These are phyloP conservation scores for Boleophthalmus pectinirostris DNA, from an alignment of 2,113 vertebrate genomes.

Conservation along the genomic window DNA sequence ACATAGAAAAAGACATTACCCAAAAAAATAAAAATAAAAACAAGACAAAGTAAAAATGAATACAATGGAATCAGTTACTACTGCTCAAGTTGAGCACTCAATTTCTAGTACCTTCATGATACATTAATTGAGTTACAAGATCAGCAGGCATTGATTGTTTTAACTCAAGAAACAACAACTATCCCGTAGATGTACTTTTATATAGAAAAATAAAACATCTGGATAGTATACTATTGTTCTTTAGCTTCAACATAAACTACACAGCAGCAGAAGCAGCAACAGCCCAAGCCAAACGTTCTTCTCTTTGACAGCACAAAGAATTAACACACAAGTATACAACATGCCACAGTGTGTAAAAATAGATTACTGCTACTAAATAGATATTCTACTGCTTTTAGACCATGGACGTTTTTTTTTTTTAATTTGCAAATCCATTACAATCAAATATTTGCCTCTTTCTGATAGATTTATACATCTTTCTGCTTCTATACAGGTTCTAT, in stretches of 20 bases:
- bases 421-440: slow-evolving; percentile 60
- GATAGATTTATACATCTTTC: slow-evolving; percentile 66
- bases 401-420: slow-evolving; percentile 71
- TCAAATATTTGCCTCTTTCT: slow-evolving; percentile 57
- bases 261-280: slow-evolving; percentile 59
- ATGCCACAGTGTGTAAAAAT: slow-evolving; percentile 73
- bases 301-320: slow-evolving; percentile 59
- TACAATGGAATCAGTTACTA: slow-evolving; percentile 27
- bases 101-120: slow-evolving; percentile 20
- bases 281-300: slow-evolving; percentile 43
- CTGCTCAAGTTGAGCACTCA: slow-evolving; percentile 34
- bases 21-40: slow-evolving; percentile 23
- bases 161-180: slow-evolving; percentile 39
- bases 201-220: slow-evolving; percentile 75
- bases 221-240: slow-evolving; percentile 53
- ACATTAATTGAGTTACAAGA: slow-evolving; percentile 42
- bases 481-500: slow-evolving; percentile 70
- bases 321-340: slow-evolving; percentile 54
- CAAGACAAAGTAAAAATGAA: slow-evolving; percentile 7
- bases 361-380: slow-evolving; percentile 64
- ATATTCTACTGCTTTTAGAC: slow-evolving; percentile 57
- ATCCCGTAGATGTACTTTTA: slow-evolving; percentile 37
- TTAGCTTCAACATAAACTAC: slow-evolving; percentile 53
- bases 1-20: slow-evolving; percentile 35
- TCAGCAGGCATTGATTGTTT: slow-evolving; percentile 46